Conservation (phyloP, 1,140 invertebrate genomes). For the Ostrea edulis region DNA sequence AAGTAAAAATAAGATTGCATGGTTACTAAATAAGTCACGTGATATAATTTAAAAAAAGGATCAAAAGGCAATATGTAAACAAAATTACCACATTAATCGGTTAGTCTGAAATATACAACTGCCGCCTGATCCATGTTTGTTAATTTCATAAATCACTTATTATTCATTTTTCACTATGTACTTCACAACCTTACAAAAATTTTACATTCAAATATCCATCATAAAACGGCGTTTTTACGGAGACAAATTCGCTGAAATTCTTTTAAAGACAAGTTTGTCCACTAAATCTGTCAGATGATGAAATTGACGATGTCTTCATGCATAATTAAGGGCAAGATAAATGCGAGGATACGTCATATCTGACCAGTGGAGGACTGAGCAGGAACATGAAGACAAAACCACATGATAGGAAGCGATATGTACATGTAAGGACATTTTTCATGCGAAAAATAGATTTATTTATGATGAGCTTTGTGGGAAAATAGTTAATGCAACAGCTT, state of each 20-base stretch:
- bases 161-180: background rate
- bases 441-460: background rate
- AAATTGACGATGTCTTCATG: conserved; percentile 3
- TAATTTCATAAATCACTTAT: too few relatives aligned
- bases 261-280: background rate
- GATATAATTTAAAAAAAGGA: too few relatives aligned
- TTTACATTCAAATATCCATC: background rate
- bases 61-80: too few relatives aligned
- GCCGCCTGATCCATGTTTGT: too few relatives aligned
- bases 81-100: too few relatives aligned
- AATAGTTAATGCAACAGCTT: background rate
- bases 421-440: conserved; percentile 21
- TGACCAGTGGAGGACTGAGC: background rate
- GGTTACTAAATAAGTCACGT: too few relatives aligned
- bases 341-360: background rate
- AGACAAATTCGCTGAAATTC: conserved; percentile 15
- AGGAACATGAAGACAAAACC: background rate
- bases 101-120: too few relatives aligned
- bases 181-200: background rate
- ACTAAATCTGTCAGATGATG: conserved; percentile 2
- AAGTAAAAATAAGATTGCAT: too few relatives aligned
- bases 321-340: conserved; percentile 21
- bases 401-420: background rate
- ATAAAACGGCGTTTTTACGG: background rate
- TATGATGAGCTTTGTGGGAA: background rate